These are phyloP conservation scores for Pteria penguin DNA, from an alignment of 2,888 invertebrate genomes.

Conservation along the genomic window DNA sequence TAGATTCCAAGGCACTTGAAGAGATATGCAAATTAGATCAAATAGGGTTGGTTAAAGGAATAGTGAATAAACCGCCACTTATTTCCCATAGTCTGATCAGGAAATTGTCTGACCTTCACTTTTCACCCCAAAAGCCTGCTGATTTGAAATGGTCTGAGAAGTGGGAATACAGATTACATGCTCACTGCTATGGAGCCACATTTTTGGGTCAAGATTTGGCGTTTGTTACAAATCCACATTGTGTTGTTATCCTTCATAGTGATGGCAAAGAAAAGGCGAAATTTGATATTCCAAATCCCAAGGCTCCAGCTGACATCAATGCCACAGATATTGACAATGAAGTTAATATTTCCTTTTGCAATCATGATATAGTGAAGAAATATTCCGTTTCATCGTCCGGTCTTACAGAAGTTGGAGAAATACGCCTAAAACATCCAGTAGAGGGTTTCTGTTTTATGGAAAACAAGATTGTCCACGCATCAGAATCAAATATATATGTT, in stretches of 20 bases:
- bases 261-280: background rate
- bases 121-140: background rate
- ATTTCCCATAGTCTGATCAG: no score
- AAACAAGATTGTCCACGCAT: background rate
- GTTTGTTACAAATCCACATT: background rate
- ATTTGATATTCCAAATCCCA: background rate
- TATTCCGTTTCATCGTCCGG: background rate
- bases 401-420: background rate
- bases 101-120: no score
- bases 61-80: no score
- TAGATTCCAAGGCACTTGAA: background rate
- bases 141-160: background rate
- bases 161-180: background rate
- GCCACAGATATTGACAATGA: background rate
- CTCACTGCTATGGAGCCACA: background rate
- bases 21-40: background rate
- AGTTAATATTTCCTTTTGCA: background rate
- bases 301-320: background rate
- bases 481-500: background rate
- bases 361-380: background rate
- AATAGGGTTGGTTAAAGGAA: background rate
- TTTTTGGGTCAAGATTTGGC: background rate
- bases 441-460: background rate
- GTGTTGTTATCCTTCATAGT: background rate
- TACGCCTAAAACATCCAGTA: background rate